These are phyloP conservation scores for Pristionchus entomophagus DNA, from an alignment of 2,888 invertebrate species.

Conservation along the genomic window DNA sequence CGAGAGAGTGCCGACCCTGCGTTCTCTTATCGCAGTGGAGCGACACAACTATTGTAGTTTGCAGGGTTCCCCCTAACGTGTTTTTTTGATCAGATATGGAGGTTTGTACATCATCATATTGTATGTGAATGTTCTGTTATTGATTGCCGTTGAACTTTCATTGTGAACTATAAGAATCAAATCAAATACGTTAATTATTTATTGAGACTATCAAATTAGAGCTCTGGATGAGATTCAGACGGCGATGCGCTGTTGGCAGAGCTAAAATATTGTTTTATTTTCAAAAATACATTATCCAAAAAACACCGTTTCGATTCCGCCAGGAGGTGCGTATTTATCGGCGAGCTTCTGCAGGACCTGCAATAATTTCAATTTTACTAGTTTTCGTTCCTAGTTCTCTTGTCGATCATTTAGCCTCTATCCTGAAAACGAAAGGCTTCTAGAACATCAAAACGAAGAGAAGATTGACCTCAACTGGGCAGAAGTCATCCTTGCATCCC, in stretches of 20 bases:
- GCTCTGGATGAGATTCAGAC: no score
- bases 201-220: no score
- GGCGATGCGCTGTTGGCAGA: background rate
- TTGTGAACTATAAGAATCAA: no score
- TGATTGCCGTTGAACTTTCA: no score
- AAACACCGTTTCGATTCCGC: background rate
- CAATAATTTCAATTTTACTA: background rate
- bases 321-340: constrained; percentile 18
- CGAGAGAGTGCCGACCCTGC: no score
- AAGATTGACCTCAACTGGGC: background rate
- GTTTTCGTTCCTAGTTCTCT: no score
- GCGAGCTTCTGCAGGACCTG: constrained; percentile 2
- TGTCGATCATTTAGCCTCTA: background rate
- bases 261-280: background rate
- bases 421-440: no score
- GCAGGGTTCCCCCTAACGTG: no score
- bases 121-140: no score
- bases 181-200: no score
- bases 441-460: background rate
- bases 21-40: background rate
- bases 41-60: background rate
- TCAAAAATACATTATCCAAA: background rate
- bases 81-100: no score
- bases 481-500: constrained; percentile 32
- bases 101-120: no score